A percentile compares a stretch with the other conserved stretches of the same genome.
Conservation (phyloP, 2,113 vertebrate genomes). For the Ochotona princeps region DNA sequence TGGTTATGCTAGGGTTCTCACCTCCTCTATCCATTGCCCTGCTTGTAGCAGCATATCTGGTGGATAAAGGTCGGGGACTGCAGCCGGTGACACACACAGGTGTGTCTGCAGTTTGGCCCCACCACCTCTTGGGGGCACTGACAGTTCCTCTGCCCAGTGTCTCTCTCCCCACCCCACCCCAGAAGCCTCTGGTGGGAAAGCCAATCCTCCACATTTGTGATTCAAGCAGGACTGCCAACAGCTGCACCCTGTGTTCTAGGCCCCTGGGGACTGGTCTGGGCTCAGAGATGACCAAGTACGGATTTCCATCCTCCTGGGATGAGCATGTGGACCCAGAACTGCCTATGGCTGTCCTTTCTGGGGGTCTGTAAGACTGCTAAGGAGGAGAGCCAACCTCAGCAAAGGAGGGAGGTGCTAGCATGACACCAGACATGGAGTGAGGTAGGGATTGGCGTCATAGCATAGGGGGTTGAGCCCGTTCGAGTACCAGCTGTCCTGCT, state of each 20-base stretch:
- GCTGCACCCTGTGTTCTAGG: neutral
- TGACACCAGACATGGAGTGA: no score
- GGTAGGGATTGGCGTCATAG: no score
- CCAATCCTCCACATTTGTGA: neutral
- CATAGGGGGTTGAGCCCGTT: no score
- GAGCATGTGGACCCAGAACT: neutral
- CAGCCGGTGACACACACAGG: fast-evolving
- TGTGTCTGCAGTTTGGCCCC: neutral
- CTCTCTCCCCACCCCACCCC: neutral
- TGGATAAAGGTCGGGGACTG: fast-evolving
- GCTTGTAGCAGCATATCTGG: neutral
- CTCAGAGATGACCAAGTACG: neutral
- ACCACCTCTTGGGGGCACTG: neutral
- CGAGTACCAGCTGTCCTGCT: no score
- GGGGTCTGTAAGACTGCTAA: neutral
- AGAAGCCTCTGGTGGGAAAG: neutral
- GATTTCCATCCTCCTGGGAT: neutral
- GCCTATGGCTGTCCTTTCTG: neutral
- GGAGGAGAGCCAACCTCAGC: neutral
- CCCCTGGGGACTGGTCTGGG: neutral
- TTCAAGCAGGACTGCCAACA: neutral
- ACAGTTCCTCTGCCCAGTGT: neutral
- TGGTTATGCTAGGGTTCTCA: neutral
- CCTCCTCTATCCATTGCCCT: neutral
- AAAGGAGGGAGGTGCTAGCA: neutral